A percentile compares a stretch with the other conserved stretches of the same genome.
Evolutionary conservation across 2,888 invertebrate species (phyloP).

Genomic region (Pycnomerus fuliginosus): DNA sequence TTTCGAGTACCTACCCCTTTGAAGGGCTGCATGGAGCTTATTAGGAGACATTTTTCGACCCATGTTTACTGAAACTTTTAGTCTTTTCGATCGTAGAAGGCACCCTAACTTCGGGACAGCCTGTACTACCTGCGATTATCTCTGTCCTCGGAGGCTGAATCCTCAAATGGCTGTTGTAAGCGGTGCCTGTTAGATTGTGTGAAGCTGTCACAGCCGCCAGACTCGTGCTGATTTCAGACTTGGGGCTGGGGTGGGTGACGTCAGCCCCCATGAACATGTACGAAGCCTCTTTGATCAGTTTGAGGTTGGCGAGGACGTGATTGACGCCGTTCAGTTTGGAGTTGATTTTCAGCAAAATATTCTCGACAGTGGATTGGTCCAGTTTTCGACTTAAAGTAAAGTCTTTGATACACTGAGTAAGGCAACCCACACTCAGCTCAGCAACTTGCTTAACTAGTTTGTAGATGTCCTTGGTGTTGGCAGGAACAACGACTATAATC

Average conservation of each 20-base stretch:
- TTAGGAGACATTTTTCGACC: too few species aligned
- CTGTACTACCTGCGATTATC: too few species aligned
- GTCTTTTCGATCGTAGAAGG: too few species aligned
- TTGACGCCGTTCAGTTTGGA: slow-evolving; percentile 83
- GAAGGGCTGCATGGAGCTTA: too few species aligned
- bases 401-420: slow-evolving; percentile 73
- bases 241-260: slow-evolving; percentile 89
- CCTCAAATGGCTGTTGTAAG: slow-evolving; percentile 75
- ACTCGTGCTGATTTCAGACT: slow-evolving; percentile 63
- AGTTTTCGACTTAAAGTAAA: slow-evolving; percentile 54
- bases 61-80: too few species aligned
- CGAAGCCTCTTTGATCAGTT: slow-evolving; percentile 47
- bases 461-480: slow-evolving; percentile 20
- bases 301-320: slow-evolving; percentile 53
- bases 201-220: slow-evolving; percentile 77
- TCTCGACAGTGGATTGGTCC: slow-evolving; percentile 63
- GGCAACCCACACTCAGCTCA: slow-evolving; percentile 66
- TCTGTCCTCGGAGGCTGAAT: too few species aligned
- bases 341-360: slow-evolving; percentile 73
- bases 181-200: slow-evolving; percentile 64
- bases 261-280: slow-evolving; percentile 76
- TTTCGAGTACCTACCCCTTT: too few species aligned
- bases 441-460: slow-evolving; percentile 65
- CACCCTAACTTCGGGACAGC: too few species aligned
- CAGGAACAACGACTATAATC: slow-evolving; percentile 64